A percentile compares a stretch with the other conserved stretches of the same genome.
These are phyloP conservation scores for Melospiza georgiana DNA, from an alignment of 2,113 vertebrate genomes.

Conservation along the genomic window DNA sequence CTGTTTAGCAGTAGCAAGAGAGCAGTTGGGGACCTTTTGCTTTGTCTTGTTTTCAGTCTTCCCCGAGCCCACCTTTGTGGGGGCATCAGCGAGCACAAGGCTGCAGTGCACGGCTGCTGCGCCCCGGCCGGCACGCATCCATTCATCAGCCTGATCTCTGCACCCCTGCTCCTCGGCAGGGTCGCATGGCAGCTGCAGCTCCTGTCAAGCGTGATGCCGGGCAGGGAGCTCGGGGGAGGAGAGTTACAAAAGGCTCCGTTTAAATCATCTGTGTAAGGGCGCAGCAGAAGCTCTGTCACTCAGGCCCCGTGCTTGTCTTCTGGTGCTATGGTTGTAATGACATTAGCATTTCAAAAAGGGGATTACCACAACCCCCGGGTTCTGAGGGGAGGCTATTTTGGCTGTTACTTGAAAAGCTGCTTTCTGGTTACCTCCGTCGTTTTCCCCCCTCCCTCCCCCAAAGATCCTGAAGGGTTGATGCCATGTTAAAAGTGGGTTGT, in stretches of 20 bases:
- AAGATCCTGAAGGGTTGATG: neutral
- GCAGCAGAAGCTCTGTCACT: slow-evolving; percentile 27
- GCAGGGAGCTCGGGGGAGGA: neutral
- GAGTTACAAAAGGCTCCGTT: slow-evolving; percentile 26
- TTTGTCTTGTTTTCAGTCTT: neutral
- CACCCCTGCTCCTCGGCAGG: neutral
- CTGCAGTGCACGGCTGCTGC: accelerated
- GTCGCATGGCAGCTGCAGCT: slow-evolving; percentile 43
- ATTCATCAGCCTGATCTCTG: slow-evolving; percentile 51
- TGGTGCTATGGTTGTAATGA: slow-evolving; percentile 55
- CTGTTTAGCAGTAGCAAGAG: neutral
- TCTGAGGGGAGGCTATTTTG: neutral
- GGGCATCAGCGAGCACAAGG: neutral
- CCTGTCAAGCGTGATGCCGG: neutral
- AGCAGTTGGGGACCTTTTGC: neutral
- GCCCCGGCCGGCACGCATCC: neutral
- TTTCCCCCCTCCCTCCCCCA: accelerated
- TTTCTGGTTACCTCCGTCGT: neutral
- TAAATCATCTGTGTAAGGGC: slow-evolving; percentile 54
- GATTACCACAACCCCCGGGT: slow-evolving; percentile 28
- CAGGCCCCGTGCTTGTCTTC: slow-evolving; percentile 16
- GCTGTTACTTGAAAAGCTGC: slow-evolving; percentile 8
- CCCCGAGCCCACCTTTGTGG: neutral
- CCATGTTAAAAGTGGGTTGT: neutral
- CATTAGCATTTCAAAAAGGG: slow-evolving; percentile 69